Percentiles rank a stretch among this genome's conserved stretches.
phyloP scores from a whole-genome alignment of 1,140 invertebrate genomes.

The Whitmania pigra region DNA sequence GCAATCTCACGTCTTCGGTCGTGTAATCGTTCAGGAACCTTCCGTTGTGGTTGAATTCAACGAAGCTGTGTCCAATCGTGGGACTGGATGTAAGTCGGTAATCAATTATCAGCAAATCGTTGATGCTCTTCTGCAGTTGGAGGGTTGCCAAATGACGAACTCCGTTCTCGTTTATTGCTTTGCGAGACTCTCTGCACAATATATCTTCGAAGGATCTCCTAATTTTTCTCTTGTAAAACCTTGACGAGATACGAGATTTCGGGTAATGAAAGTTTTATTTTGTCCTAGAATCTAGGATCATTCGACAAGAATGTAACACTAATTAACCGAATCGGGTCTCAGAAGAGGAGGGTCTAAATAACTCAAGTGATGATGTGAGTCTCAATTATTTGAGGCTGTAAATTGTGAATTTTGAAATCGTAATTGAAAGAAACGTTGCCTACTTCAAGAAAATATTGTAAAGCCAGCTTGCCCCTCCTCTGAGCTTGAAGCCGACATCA shows the following conservation, averaged over 20 bases:
- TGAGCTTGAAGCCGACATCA: conserved; percentile 3
- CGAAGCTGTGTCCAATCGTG: not conserved
- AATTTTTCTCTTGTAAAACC: not conserved
- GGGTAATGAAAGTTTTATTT: too few species aligned
- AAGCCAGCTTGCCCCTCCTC: conserved; percentile 17
- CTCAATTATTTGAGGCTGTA: too few species aligned
- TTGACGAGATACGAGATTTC: too few species aligned
- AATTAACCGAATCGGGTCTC: too few species aligned
- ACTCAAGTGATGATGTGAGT: too few species aligned
- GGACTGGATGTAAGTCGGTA: conserved; percentile 7
- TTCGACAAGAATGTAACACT: too few species aligned
- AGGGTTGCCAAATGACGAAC: not conserved
- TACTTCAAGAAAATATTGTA: conserved; percentile 18
- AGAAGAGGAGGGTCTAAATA: too few species aligned
- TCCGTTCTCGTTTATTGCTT: not conserved
- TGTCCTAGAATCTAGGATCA: too few species aligned
- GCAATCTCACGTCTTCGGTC: too few species aligned
- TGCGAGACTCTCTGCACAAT: not conserved
- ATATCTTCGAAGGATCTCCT: not conserved
- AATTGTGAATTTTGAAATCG: too few species aligned
- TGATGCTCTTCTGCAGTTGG: not conserved
- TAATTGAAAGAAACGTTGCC: too few species aligned
- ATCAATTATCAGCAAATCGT: conserved; percentile 2
- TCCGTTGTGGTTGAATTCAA: conserved; percentile 15
- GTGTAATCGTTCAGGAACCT: not conserved